These are phyloP conservation scores for Tachina lurida DNA, from an alignment of 2,888 invertebrate species.

Conservation along the genomic window DNA sequence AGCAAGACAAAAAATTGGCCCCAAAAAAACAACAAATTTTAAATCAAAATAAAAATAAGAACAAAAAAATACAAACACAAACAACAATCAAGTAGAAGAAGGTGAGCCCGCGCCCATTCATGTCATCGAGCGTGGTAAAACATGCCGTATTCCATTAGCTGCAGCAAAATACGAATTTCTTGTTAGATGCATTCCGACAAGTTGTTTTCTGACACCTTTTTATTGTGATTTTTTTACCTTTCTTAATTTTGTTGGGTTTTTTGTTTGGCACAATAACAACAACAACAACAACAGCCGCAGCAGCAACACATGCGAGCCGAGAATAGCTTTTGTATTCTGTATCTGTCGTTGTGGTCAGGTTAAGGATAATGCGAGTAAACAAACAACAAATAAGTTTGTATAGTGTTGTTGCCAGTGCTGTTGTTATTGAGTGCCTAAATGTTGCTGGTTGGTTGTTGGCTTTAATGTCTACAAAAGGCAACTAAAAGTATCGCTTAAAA, in stretches of 20 bases:
- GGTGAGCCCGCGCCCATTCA: slow-evolving; percentile 81
- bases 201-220: slow-evolving; percentile 83
- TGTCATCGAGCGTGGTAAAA: slow-evolving; percentile 82
- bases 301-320: slow-evolving; percentile 10
- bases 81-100: slow-evolving; percentile 60
- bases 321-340: slow-evolving; percentile 24
- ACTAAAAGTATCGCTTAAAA: slow-evolving; percentile 65
- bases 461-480: slow-evolving; percentile 63
- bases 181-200: slow-evolving; percentile 84
- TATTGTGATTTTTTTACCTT: slow-evolving; percentile 54
- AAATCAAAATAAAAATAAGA: slow-evolving; percentile 17
- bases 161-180: slow-evolving; percentile 83
- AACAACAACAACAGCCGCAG: too few species aligned
- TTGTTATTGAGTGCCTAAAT: slow-evolving; percentile 29
- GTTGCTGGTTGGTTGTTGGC: slow-evolving; percentile 47
- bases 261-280: slow-evolving; percentile 35
- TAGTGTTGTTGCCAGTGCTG: slow-evolving; percentile 16
- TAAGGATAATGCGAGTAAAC: slow-evolving; percentile 51
- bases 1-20: slow-evolving; percentile 52
- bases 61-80: slow-evolving; percentile 4
- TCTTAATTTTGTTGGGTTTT: slow-evolving; percentile 36
- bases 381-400: slow-evolving; percentile 41
- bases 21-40: slow-evolving; percentile 29
- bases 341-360: slow-evolving; percentile 39
- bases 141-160: slow-evolving; percentile 82